Conservation (phyloP, 92 coral and sea anemone species). For the Actinernus sp. region DNA sequence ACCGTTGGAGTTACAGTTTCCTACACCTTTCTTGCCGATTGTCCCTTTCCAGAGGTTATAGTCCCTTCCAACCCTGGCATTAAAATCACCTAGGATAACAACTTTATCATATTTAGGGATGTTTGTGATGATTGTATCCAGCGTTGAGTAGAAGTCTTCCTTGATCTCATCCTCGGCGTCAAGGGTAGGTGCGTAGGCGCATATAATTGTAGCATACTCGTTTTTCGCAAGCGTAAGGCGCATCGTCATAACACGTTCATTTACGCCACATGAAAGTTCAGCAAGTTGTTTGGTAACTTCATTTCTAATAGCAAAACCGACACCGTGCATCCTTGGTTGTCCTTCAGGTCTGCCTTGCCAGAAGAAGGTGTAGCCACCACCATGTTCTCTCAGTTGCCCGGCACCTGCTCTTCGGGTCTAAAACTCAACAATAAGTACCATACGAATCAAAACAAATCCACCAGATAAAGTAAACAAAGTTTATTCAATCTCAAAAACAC, state of each 20-base stretch:
- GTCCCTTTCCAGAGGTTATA: neutral
- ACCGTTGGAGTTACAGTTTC: constrained; percentile 20
- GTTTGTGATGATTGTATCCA: neutral
- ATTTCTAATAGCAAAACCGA: constrained; percentile 1
- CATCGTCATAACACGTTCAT: constrained; percentile 34
- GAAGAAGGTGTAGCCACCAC: constrained; percentile 6
- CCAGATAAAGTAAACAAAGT: no score
- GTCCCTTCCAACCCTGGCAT: constrained; percentile 29
- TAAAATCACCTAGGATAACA: constrained; percentile 25
- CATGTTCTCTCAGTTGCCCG: no score
- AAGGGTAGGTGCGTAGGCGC: neutral
- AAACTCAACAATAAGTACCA: no score
- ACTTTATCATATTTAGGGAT: constrained; percentile 20
- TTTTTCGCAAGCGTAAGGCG: no score
- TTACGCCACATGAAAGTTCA: constrained; percentile 22
- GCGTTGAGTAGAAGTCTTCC: neutral
- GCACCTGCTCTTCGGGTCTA: no score
- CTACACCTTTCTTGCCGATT: constrained; percentile 7
- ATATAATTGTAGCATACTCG: neutral
- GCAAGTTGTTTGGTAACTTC: neutral
- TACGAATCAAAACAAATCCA: no score
- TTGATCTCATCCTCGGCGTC: neutral
- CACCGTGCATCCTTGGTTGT: neutral
- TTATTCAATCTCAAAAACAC: no score
- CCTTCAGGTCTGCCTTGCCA: neutral